phyloP scores from a whole-genome alignment of 2,888 invertebrate species.

The Trisateles emortualis region DNA sequence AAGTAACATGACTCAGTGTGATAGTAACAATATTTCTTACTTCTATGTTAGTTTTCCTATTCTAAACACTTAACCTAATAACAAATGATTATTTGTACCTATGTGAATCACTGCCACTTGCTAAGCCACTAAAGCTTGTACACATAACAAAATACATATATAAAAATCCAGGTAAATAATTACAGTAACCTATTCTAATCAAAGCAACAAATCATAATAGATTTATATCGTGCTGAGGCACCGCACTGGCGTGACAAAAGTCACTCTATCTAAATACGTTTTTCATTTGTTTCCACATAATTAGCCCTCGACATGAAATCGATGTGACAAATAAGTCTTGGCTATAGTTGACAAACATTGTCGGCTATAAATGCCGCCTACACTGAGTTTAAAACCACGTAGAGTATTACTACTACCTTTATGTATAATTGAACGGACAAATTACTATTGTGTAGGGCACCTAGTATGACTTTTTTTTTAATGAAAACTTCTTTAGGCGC shows the following conservation, averaged over 20 bases:
- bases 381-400: background rate
- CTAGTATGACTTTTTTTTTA: too few relatives aligned
- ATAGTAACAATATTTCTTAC: too few relatives aligned
- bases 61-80: too few relatives aligned
- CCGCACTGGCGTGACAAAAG: slow-evolving; percentile 56
- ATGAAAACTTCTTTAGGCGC: too few relatives aligned
- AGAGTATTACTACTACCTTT: background rate
- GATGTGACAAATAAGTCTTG: slow-evolving; percentile 16
- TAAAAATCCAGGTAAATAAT: background rate
- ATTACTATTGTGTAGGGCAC: background rate
- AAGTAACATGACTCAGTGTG: too few relatives aligned
- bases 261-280: slow-evolving; percentile 53
- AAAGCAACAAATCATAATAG: slow-evolving; percentile 14
- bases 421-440: background rate
- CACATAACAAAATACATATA: background rate
- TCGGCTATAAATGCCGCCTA: background rate
- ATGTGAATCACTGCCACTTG: too few relatives aligned
- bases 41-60: too few relatives aligned
- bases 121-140: too few relatives aligned
- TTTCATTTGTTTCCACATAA: slow-evolving; percentile 35
- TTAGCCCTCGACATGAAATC: slow-evolving; percentile 44
- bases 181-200: background rate
- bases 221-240: slow-evolving; percentile 50
- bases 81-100: too few relatives aligned
- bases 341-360: background rate